A percentile compares a stretch with the other conserved stretches of the same genome.
phyloP scores from a whole-genome alignment of 2,888 invertebrate genomes.

The Nephrotoma flavescens region DNA sequence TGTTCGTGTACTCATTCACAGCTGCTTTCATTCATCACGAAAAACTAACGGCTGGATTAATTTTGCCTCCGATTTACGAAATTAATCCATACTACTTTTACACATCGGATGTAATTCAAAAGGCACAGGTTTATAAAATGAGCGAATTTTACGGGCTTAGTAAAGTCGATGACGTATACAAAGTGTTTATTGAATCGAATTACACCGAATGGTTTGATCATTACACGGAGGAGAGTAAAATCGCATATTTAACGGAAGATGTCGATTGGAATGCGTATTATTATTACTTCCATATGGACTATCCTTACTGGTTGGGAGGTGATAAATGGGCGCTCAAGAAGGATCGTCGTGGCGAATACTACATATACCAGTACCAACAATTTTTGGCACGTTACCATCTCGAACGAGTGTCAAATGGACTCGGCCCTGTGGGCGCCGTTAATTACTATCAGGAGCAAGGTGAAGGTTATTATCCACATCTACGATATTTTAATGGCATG shows the following conservation, averaged over 20 bases:
- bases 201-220: constrained; percentile 46
- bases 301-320: constrained; percentile 54
- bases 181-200: constrained; percentile 48
- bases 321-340: constrained; percentile 22
- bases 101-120: constrained; percentile 39
- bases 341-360: constrained; percentile 49
- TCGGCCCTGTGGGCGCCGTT: constrained; percentile 45
- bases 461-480: constrained; percentile 46
- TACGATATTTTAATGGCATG: constrained; percentile 48
- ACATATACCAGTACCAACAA: constrained; percentile 51
- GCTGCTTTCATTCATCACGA: constrained; percentile 42
- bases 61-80: constrained; percentile 53
- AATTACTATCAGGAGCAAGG: constrained; percentile 40
- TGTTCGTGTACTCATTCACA: constrained; percentile 46
- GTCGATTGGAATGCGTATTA: constrained; percentile 58
- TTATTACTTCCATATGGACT: constrained; percentile 50
- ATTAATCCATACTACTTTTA: constrained; percentile 48
- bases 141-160: constrained; percentile 40
- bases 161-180: constrained; percentile 35
- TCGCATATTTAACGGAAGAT: constrained; percentile 64
- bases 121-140: constrained; percentile 35
- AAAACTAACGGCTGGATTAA: constrained; percentile 38
- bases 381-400: constrained; percentile 51
- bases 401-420: constrained; percentile 48
- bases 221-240: constrained; percentile 41